Percentiles rank a stretch among this genome's conserved stretches.
phyloP scores from a whole-genome alignment of 2,797 vertebrate species.

The Momotus momota region DNA sequence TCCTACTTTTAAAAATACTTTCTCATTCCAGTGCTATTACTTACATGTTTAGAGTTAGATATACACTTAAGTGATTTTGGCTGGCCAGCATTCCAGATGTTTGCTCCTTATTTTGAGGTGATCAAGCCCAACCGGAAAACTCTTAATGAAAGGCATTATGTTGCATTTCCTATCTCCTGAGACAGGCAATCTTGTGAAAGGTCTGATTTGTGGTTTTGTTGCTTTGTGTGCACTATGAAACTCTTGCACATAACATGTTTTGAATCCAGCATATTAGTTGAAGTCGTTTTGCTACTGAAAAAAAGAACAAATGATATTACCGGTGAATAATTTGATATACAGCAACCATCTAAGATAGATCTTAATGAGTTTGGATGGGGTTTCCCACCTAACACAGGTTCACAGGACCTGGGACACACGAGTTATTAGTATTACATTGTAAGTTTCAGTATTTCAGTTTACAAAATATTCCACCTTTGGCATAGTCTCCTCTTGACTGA shows the following conservation, averaged over 20 bases:
- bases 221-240: background rate
- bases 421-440: background rate
- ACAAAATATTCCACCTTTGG: background rate
- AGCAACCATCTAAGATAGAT: background rate
- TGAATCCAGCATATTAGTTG: background rate
- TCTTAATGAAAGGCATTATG: background rate
- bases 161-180: background rate
- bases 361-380: background rate
- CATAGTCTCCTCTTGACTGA: background rate
- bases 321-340: background rate
- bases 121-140: background rate
- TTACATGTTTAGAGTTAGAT: rapidly evolving
- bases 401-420: background rate
- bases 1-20: background rate
- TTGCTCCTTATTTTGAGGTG: background rate
- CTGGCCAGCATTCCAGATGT: background rate
- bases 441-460: background rate
- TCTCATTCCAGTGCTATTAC: background rate
- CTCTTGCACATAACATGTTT: background rate
- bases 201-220: background rate
- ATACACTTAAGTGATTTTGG: background rate
- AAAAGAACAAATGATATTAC: background rate
- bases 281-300: background rate
- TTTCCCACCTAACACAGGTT: background rate
- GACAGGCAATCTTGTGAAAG: background rate